Evolutionary conservation across 1,140 invertebrate genomes (phyloP).

Genomic region (Propsilocerus akamusi): DNA sequence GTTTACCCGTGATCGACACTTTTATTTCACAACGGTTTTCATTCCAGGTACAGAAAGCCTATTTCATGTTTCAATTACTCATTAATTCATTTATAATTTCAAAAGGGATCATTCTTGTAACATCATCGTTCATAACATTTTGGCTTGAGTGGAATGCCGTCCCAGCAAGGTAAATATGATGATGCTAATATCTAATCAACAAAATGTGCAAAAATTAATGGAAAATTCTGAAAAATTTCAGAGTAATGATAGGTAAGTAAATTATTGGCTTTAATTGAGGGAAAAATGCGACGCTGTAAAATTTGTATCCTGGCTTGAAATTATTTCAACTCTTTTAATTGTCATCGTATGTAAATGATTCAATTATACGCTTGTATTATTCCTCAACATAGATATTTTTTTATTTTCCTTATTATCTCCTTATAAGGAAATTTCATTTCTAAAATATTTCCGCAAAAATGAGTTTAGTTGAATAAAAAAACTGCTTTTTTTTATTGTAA

Average conservation of each 20-base stretch:
- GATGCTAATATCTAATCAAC: constrained; percentile 21
- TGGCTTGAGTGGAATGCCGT: constrained; percentile 87
- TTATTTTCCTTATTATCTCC: background rate
- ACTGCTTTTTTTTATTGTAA: too few species aligned
- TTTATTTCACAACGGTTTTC: constrained; percentile 85
- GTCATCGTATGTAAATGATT: too few species aligned
- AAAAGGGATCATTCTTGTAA: constrained; percentile 79
- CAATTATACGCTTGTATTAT: too few species aligned
- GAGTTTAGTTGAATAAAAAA: constrained; percentile 9
- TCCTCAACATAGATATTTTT: too few species aligned
- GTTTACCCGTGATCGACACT: constrained; percentile 82
- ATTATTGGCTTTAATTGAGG: too few species aligned
- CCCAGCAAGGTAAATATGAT: constrained; percentile 72
- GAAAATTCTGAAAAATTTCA: background rate
- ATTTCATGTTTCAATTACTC: too few species aligned
- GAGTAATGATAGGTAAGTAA: background rate
- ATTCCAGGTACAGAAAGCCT: constrained; percentile 82
- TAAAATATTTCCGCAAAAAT: background rate
- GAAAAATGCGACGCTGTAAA: too few species aligned
- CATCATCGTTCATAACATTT: constrained; percentile 81
- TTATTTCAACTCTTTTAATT: too few species aligned
- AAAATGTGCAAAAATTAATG: background rate
- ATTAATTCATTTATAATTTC: too few species aligned
- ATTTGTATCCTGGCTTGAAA: too few species aligned
- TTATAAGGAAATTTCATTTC: background rate